Evolutionary conservation across 2,888 invertebrate genomes (phyloP).

Genomic region (Hofmannophila pseudospretella): DNA sequence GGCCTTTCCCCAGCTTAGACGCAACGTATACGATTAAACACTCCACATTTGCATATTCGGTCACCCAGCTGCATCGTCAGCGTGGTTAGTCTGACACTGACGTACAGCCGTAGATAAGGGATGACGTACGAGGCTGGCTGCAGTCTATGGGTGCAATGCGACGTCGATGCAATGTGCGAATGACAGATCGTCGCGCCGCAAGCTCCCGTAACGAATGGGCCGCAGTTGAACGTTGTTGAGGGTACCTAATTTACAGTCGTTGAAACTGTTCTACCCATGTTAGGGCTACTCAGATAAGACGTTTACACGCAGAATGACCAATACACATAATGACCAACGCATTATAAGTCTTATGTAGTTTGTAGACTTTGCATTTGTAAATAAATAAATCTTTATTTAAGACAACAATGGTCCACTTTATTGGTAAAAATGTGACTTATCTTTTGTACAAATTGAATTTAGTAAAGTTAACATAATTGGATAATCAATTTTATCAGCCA

Average conservation of each 20-base stretch:
- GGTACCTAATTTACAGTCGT: background rate
- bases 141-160: constrained; percentile 44
- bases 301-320: too few species aligned
- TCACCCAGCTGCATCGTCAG: constrained; percentile 26
- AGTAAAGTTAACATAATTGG: too few species aligned
- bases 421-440: too few species aligned
- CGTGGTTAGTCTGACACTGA: constrained; percentile 45
- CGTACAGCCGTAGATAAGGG: constrained; percentile 57
- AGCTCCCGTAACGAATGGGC: constrained; percentile 8
- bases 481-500: too few species aligned
- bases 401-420: too few species aligned
- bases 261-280: too few species aligned
- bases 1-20: background rate
- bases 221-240: constrained; percentile 8
- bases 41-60: constrained; percentile 35
- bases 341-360: too few species aligned
- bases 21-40: constrained; percentile 12
- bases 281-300: too few species aligned
- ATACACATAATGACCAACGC: too few species aligned
- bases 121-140: constrained; percentile 51
- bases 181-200: constrained; percentile 34
- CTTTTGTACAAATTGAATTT: too few species aligned
- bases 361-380: too few species aligned
- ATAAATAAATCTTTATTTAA: too few species aligned
- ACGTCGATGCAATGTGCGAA: constrained; percentile 34